Evolutionary conservation across 2,113 vertebrate species (phyloP).

Genomic region (Peucedramus taeniatus): DNA sequence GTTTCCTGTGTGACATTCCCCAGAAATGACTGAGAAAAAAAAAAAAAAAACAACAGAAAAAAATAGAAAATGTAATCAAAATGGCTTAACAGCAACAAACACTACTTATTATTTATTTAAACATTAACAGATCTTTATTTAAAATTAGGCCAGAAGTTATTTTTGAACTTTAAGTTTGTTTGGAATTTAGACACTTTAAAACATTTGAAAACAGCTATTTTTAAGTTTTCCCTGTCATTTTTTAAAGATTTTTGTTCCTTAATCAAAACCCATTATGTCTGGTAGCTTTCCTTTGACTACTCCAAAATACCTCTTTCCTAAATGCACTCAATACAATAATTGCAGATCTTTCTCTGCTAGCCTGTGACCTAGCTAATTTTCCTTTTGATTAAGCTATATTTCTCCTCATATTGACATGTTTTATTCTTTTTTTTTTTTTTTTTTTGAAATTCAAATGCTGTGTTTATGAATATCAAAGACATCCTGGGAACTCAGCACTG

Average conservation of each 20-base stretch:
- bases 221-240: background rate
- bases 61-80: background rate
- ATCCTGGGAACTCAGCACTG: background rate
- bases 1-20: background rate
- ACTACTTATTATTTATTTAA: background rate
- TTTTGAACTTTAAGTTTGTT: background rate
- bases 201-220: background rate
- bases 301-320: background rate
- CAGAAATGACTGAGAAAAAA: background rate
- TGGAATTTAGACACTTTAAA: background rate
- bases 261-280: background rate
- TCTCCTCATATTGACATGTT: constrained; percentile 10
- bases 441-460: background rate
- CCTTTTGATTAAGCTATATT: background rate
- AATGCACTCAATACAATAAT: background rate
- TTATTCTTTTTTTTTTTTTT: background rate
- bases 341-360: background rate
- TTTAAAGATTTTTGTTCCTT: background rate
- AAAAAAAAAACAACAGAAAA: background rate
- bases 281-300: background rate
- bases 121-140: background rate
- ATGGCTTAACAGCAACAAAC: background rate
- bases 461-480: constrained; percentile 55
- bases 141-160: background rate
- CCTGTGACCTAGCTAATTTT: constrained; percentile 20